Evolutionary conservation across 2,113 vertebrate genomes (phyloP).

Genomic region (Microcebus jonahi): DNA sequence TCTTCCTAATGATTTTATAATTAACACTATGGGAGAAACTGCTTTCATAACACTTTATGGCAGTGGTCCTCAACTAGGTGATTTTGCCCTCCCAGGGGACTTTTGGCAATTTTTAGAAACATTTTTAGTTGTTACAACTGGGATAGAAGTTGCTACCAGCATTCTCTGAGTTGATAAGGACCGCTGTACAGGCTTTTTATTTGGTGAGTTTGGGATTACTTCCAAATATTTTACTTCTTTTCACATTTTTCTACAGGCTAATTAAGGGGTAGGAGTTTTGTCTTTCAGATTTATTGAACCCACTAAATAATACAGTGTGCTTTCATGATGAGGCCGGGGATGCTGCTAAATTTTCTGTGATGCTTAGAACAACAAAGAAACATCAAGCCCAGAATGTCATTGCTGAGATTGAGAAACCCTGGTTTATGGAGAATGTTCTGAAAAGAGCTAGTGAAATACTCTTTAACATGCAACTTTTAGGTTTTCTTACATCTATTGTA

Average conservation of each 20-base stretch:
- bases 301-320: neutral
- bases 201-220: neutral
- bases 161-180: neutral
- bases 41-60: neutral
- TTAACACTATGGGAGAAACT: neutral
- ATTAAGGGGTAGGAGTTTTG: neutral
- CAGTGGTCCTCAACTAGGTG: neutral
- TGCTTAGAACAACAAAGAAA: neutral
- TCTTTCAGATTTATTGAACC: neutral
- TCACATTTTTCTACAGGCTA: neutral
- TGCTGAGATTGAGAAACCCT: neutral
- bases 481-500: neutral
- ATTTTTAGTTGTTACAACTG: neutral
- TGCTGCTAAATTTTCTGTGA: neutral
- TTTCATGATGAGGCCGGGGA: neutral
- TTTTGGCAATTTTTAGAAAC: neutral
- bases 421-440: neutral
- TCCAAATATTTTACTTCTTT: conserved; percentile 35
- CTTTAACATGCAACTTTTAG: neutral
- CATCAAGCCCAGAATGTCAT: neutral
- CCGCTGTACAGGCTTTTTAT: neutral
- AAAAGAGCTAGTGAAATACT: neutral
- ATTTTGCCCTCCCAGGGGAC: neutral
- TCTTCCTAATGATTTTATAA: neutral
- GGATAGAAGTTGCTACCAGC: neutral